Evolutionary conservation across 64 coral and sea anemone species (phyloP), one percentile per base, ranked within the genome.

Genomic region (Dendrophyllia cribrosa): DNA sequence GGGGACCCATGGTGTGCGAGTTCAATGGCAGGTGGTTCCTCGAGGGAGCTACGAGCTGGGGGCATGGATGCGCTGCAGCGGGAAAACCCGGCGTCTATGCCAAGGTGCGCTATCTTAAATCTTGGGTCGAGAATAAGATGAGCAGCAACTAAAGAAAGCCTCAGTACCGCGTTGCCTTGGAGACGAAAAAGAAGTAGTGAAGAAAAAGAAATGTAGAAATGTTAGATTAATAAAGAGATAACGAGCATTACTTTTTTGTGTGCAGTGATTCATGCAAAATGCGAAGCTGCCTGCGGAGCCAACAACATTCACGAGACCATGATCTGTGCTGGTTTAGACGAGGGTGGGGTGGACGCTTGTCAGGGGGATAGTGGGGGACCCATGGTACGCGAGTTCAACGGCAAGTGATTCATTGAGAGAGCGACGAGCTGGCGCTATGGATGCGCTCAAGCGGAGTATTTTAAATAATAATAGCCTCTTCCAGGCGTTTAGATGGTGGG

Each of bases 1-100:
- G 88, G 7, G 88, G 88, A 13, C 75, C 75, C 21, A 90, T 90
- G 88, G 88, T 90, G 3, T 90, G 88, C n/a, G 88, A 81, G 76
- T 68, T 62, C 60, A 44, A 22, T 70, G 16, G 63, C 25, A 56
- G 20, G 23, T 91, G 78, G 76, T 91, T 82, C 43, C 76, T 83
- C 3, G 76, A 91, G 65, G 89, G 91, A n/a, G 91, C 76, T 25
- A 60, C 91, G 13, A 88, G 84, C 86, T 88, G 86, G 73, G 65
- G 84, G 4, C 19, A 81, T 15, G 63, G 91, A 2, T 88, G 91
- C 51, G 66, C 86, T 9, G 59, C 65, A 68, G 58, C 62, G 17
- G 70, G 59, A 19, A 58, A 79, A 25, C 88, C 88, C 58, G 26
- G 91, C 50, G 85, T 93, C 2, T 88, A 80, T 68, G 72, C 91